Evolutionary conservation across 2,888 invertebrate species (phyloP), one percentile per base, ranked within the genome.

Genomic region (Spodoptera exigua): DNA sequence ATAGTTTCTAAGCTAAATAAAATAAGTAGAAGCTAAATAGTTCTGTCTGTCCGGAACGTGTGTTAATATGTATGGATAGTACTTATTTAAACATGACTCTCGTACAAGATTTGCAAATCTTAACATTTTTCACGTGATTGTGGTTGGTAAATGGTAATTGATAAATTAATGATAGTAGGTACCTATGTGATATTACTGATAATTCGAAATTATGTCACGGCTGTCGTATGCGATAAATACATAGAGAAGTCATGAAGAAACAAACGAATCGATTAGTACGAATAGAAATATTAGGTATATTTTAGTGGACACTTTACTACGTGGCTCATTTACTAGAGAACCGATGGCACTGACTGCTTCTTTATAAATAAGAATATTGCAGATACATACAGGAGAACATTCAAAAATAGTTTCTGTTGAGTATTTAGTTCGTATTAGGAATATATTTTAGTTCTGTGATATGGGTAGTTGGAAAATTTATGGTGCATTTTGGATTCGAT

Each of bases 141-240:
- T 64, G 37, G 16, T 18, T 11, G 46, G 35, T 60, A 47, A 52
- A 13, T 11, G 46, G 35, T 60, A 47, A 52, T 67, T 36, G 65
- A 72, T 66, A 58, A 71, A 16, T 40, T 55, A 58, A 58, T 58
- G 46, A 51, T 64, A 63, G 43, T 53, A n/a, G n/a, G n/a, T n/a
- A n/a, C n/a, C n/a, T n/a, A 49, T 44, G 36, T 46, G 39, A 57
- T 43, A 61, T 49, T 21, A 59, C 34, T 56, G 59, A 57, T 59
- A 52, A 58, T 32, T 65, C 21, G 12, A 55, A 74, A 74, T 76
- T 74, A 74, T 74, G 70, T 74, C 62, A 56, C 53, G 65, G 65
- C 13, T 45, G 36, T 60, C 47, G 44, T 44, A 32, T 47, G 40
- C 37, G 69, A 76, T 69, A 76, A 44, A 43, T 7, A 37, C 7